Base-by-base conservation (phyloP, 1,140 invertebrate species). In the Chymomyza costata region DNA sequence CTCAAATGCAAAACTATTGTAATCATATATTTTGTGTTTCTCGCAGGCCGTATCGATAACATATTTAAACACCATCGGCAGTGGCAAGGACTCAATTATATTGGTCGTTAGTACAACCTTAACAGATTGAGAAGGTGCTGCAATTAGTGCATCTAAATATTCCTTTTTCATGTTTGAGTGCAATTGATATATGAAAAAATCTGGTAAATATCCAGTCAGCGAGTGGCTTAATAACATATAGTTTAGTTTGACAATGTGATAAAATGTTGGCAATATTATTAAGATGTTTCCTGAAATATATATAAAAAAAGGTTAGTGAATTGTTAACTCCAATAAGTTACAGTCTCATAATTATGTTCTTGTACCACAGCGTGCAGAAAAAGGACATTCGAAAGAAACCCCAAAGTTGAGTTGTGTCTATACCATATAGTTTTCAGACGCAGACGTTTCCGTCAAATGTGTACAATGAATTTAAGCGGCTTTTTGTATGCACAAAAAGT, bases 161-260 rank as follows among this genome's bases (percentile, higher is more conserved):
- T 71, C 58, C 7, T 21, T 47, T 1, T 57, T 31, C 46, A 80
- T 53, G 21, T 64, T 28, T 2, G 58, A 62, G 17, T 84, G 66
- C 13, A 84, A 34, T 28, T 71, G 7, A n/a, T 49, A 66, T 19
- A 80, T 65, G 3, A 44, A 46, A 21, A 65, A 34, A 38, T 71
- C 45, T 17, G 47, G 52, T 14, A 84, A 18, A 18, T 66, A 61
- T 1, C 69, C 82, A 6, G 67, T 60, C 30, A 84, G 40, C 28
- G 60, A 65, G 44, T 65, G 56, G 3, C 62, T 70, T 14, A 84
- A 17, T 1, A 84, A 16, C 58, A 65, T 65, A 37, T 70, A 84
- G 51, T 84, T 84, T 0, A 84, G 50, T 43, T 80, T 73, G 5
- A 82, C 58, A 11, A 84, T 47, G 28, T 84, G 82, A 17, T 80